Percentiles rank a stretch among this genome's conserved stretches.
phyloP scores from a whole-genome alignment of 2,113 vertebrate genomes.

The Paradoxurus hermaphroditus region DNA sequence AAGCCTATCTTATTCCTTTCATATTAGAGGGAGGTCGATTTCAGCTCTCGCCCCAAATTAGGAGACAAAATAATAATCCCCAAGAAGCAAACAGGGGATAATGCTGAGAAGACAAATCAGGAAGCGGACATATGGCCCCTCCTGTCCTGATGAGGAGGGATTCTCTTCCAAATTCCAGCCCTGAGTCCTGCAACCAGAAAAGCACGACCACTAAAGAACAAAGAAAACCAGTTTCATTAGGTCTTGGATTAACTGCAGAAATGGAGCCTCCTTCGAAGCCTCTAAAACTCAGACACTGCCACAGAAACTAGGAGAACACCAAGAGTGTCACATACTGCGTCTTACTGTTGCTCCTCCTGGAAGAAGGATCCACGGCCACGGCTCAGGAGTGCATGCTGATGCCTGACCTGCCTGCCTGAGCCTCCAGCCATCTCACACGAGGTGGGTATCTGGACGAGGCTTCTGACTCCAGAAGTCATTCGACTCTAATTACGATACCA shows the following conservation, averaged over 20 bases:
- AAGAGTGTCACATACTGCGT: not conserved
- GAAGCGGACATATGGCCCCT: not conserved
- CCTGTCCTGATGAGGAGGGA: not conserved
- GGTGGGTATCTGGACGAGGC: rapidly evolving
- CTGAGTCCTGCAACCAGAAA: not conserved
- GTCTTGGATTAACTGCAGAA: not conserved
- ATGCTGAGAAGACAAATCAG: not conserved
- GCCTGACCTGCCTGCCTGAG: not conserved
- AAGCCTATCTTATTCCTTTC: not conserved
- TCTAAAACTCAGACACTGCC: no score
- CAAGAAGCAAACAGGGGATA: not conserved
- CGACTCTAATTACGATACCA: not conserved
- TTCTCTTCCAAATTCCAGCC: not conserved
- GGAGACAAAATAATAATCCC: not conserved
- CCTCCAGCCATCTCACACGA: not conserved
- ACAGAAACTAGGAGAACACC: not conserved
- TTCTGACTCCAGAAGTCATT: rapidly evolving
- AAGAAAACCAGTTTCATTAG: not conserved
- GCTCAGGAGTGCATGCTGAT: no score
- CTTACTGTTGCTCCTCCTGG: not conserved
- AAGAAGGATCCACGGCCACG: not conserved
- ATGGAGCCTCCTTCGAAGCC: not conserved
- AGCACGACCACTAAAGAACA: not conserved
- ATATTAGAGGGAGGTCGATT: not conserved
- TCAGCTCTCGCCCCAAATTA: not conserved